Base-by-base conservation (phyloP, 2,888 invertebrate genomes). In the Thumatha senex region DNA sequence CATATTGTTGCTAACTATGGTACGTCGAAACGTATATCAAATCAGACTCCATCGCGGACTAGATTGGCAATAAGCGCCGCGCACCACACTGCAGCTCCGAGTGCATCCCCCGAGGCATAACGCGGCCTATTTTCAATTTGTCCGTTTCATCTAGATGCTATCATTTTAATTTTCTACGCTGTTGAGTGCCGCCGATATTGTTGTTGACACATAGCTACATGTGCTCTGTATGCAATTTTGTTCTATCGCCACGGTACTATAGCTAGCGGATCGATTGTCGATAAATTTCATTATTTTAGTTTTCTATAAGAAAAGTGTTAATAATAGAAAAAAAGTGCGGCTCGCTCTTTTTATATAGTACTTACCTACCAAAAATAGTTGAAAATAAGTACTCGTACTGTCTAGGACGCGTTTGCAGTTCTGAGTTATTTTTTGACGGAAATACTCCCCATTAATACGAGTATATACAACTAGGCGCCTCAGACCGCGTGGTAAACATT, bases 61-160 rank as follows among this genome's bases (percentile, higher is more conserved):
- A 50, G 62, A 69, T 58, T 50, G 53, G 40, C 48, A 55, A 54
- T 62, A 58, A 65, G 50, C 35, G 51, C 31, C 34, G 39, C 36
- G 31, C n/a, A n/a, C n/a, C 58, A 40, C 48, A 45, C 46, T 44
- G 35, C 46, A 3, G 48, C 30, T 46, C 33, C n/a, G 34, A 48
- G 40, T 42, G 52, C 52, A 58, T 40, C 29, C 63, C 58, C 51
- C 53, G 41, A 30, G 43, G 42, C 48, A 13, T 24, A 36, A 51
- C 51, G 41, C 14, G 7, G 12, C 15, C 46, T 46, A 57, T 52
- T 57, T 54, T 48, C 67, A 56, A 66, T 66, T 54, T 44, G 33
- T 31, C 38, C 48, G 24, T 47, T 13, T 29, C 30, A 48, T 41
- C 35, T 30, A 38, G 45, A 53, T 53, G 30, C 29, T 41, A 48